Conservation (phyloP, 2,113 vertebrate genomes). For the Rhea americana region DNA sequence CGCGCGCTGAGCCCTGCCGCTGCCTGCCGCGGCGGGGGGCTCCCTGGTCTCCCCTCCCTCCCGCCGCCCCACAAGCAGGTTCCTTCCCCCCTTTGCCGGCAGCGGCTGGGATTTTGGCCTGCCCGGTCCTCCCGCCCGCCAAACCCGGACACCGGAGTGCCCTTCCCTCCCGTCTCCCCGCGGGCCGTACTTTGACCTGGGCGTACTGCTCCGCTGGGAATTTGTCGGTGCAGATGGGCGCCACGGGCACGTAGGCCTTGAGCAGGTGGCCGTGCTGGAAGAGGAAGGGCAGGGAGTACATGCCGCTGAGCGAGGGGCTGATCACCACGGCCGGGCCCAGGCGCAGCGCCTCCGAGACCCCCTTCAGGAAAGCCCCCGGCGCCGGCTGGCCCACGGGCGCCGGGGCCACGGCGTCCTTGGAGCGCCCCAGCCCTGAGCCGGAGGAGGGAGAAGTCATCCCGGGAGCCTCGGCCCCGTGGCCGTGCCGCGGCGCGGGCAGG, state of each 20-base stretch:
- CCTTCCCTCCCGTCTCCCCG: background rate
- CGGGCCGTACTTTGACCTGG: conserved; percentile 82
- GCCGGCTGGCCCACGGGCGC: conserved; percentile 80
- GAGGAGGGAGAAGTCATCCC: background rate
- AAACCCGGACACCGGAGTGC: accelerated
- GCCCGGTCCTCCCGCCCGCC: background rate
- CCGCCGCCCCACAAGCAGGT: background rate
- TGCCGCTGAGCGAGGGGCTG: conserved; percentile 95
- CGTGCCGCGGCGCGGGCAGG: too few species aligned
- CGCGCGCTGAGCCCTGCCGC: background rate
- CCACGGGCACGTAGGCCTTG: conserved; percentile 89
- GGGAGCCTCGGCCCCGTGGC: background rate
- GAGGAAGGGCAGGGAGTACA: conserved; percentile 95
- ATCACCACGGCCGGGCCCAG: conserved; percentile 84
- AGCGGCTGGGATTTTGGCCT: background rate
- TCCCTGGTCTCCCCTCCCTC: too few species aligned
- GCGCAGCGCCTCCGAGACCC: conserved; percentile 81
- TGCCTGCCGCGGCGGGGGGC: too few species aligned
- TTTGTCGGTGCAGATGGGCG: conserved; percentile 95
- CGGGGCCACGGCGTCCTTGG: conserved; percentile 81
- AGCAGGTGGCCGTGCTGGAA: conserved; percentile 80
- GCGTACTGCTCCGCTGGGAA: conserved; percentile 83
- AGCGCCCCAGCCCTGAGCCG: conserved; percentile 84
- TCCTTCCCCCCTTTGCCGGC: background rate
- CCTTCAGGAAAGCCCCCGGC: conserved; percentile 82